Conservation (phyloP, 2,113 vertebrate genomes). For the Sarotherodon lohbergeri region DNA sequence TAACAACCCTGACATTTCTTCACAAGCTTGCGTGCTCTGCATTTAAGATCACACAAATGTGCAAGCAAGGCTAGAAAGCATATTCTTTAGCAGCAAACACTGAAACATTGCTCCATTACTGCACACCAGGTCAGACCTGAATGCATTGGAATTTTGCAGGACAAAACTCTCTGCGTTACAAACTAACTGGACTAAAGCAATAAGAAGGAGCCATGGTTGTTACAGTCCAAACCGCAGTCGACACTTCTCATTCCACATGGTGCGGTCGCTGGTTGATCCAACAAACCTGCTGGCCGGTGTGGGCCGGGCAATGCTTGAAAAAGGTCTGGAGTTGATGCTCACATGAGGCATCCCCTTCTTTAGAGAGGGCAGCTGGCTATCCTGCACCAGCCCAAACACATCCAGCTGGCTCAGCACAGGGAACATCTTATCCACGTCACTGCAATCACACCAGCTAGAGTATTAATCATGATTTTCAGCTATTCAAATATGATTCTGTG, state of each 20-base stretch:
- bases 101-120: not conserved
- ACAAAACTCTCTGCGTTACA: not conserved
- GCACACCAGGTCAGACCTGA: not conserved
- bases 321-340: slow-evolving; percentile 80
- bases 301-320: slow-evolving; percentile 83
- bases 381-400: slow-evolving; percentile 84
- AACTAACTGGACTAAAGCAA: not conserved
- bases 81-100: not conserved
- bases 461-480: not conserved
- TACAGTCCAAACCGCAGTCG: slow-evolving; percentile 62
- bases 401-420: slow-evolving; percentile 78
- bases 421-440: slow-evolving; percentile 77
- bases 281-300: slow-evolving; percentile 51
- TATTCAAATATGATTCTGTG: not conserved
- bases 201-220: not conserved
- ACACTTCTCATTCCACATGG: slow-evolving; percentile 85
- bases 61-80: not conserved
- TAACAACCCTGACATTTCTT: not conserved
- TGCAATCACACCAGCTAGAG: slow-evolving; percentile 37
- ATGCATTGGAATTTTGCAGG: not conserved
- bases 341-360: slow-evolving; percentile 76
- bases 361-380: slow-evolving; percentile 74
- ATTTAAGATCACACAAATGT: not conserved
- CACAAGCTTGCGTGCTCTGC: not conserved
- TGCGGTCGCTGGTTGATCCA: slow-evolving; percentile 27